Conservation (phyloP, 2,797 vertebrate genomes). For the Macropodus opercularis region DNA sequence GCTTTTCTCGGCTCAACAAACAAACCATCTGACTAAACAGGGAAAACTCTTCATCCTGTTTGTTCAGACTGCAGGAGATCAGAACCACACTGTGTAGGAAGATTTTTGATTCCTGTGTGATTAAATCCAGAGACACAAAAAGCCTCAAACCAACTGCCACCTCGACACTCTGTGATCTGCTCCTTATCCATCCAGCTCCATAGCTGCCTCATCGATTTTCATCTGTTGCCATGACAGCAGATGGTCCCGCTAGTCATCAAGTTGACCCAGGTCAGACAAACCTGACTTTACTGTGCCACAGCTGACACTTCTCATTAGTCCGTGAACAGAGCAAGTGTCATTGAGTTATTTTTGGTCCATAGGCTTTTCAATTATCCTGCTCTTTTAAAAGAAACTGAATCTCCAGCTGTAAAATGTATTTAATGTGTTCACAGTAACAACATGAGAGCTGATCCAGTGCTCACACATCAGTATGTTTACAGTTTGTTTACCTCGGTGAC, state of each 20-base stretch:
- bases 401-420: no score
- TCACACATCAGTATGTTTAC: no score
- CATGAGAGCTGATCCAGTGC: no score
- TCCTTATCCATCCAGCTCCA: conserved; percentile 5
- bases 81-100: conserved; percentile 3
- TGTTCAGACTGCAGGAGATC: conserved; percentile 1
- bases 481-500: no score
- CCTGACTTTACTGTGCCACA: background rate
- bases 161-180: background rate
- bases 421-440: no score
- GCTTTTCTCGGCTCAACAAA: background rate
- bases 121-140: conserved; percentile 2
- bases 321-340: background rate
- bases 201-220: conserved; percentile 33
- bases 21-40: background rate
- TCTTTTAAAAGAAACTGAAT: no score
- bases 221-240: conserved; percentile 58
- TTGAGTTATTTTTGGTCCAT: background rate
- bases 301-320: background rate
- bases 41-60: background rate
- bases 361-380: no score
- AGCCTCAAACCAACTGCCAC: background rate
- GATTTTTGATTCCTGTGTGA: conserved; percentile 2
- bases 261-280: background rate
- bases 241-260: conserved; percentile 6